Percentiles rank a stretch among this genome's conserved stretches.
phyloP scores from a whole-genome alignment of 2,888 invertebrate species.

The Piscicola geometra region DNA sequence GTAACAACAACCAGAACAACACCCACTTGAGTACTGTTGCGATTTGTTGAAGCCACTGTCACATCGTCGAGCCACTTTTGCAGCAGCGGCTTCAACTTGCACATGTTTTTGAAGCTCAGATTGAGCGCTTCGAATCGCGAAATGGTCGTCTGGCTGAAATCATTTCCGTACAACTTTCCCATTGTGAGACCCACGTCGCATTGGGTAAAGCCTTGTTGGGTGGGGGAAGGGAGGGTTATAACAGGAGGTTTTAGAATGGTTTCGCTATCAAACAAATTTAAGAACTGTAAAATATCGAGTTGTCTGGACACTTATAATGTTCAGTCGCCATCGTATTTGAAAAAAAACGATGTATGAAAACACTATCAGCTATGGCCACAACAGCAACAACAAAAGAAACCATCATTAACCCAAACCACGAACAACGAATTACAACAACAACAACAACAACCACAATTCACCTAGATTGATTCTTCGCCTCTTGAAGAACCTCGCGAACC shows the following conservation, averaged over 20 bases:
- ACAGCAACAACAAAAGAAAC: no score
- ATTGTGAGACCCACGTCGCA: slow-evolving; percentile 97
- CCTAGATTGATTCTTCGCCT: slow-evolving; percentile 35
- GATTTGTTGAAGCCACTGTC: slow-evolving; percentile 27
- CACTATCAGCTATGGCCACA: no score
- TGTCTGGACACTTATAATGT: no score
- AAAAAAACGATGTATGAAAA: no score
- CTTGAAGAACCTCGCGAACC: slow-evolving; percentile 36
- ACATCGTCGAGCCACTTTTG: slow-evolving; percentile 94
- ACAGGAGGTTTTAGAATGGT: no score
- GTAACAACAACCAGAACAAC: background rate
- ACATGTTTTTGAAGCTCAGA: slow-evolving; percentile 99
- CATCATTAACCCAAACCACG: no score
- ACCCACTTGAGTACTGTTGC: slow-evolving; percentile 8
- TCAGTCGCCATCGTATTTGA: no score
- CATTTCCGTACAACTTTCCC: slow-evolving; percentile 96
- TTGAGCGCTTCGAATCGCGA: slow-evolving; percentile 91
- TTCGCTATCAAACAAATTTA: no score
- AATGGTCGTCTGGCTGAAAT: slow-evolving; percentile 98
- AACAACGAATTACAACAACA: background rate
- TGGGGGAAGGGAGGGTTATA: slow-evolving; percentile 5
- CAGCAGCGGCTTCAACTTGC: slow-evolving; percentile 92
- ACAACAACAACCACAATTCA: background rate
- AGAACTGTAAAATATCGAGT: no score
- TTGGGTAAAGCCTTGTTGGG: slow-evolving; percentile 82